A percentile compares a stretch with the other conserved stretches of the same genome.
Evolutionary conservation across 2,113 vertebrate genomes (phyloP).

Genomic region (Scolopax mira): DNA sequence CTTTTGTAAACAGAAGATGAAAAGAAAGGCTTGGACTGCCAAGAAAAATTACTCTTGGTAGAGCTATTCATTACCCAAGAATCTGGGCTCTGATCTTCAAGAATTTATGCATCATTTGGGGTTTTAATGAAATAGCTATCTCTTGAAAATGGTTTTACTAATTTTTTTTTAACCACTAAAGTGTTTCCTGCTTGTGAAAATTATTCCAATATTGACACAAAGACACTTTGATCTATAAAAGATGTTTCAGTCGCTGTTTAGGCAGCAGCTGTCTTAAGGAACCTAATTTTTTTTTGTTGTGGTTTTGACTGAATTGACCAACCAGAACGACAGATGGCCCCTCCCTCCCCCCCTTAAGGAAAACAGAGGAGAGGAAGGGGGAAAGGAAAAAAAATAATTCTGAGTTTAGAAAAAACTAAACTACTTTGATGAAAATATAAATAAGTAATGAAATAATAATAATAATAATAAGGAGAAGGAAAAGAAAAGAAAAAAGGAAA

Average conservation of each 20-base stretch:
- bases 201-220: background rate
- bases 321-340: too few relatives aligned
- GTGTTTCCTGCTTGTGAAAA: background rate
- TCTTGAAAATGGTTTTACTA: background rate
- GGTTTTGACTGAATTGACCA: too few relatives aligned
- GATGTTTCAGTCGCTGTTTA: background rate
- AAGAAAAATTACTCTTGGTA: background rate
- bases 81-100: background rate
- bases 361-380: too few relatives aligned
- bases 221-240: background rate
- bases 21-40: background rate
- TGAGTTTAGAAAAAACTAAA: too few relatives aligned
- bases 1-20: background rate
- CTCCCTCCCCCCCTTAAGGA: too few relatives aligned
- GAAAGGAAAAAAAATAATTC: too few relatives aligned
- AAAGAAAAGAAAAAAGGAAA: too few relatives aligned
- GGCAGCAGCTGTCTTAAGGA: background rate
- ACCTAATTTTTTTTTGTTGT: background rate
- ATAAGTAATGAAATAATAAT: too few relatives aligned
- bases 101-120: background rate
- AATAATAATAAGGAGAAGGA: too few relatives aligned
- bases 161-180: background rate
- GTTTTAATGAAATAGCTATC: background rate
- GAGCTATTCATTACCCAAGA: background rate
- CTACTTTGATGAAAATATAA: too few relatives aligned